Evolutionary conservation across 2,797 vertebrate genomes (phyloP).

Genomic region (Epinephelus malabaricus): DNA sequence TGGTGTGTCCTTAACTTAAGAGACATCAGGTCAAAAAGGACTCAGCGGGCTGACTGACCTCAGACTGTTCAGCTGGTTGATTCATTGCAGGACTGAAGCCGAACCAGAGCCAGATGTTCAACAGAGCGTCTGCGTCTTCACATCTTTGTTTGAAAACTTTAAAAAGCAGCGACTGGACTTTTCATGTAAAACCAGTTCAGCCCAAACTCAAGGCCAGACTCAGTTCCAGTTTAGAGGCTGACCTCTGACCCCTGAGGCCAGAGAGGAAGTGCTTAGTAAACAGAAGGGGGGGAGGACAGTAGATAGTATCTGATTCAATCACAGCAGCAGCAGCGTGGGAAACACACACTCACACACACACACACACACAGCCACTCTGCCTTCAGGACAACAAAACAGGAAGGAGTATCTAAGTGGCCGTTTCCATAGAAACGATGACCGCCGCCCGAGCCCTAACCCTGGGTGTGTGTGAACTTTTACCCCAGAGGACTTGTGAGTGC

Average conservation of each 20-base stretch:
- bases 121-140: constrained; percentile 6
- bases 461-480: constrained; percentile 61
- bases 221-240: constrained; percentile 52
- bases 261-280: constrained; percentile 78
- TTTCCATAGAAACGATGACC: constrained; percentile 63
- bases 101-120: neutral
- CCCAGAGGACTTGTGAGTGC: constrained; percentile 41
- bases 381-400: constrained; percentile 70
- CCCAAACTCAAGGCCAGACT: constrained; percentile 73
- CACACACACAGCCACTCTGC: constrained; percentile 36
- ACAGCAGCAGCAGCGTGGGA: constrained; percentile 73
- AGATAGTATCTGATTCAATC: constrained; percentile 78
- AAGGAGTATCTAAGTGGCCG: constrained; percentile 71
- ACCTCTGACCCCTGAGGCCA: constrained; percentile 72
- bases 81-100: constrained; percentile 38
- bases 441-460: constrained; percentile 29
- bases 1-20: neutral
- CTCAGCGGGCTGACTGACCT: neutral
- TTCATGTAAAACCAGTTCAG: constrained; percentile 27
- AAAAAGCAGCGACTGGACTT: constrained; percentile 5
- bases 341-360: constrained; percentile 50
- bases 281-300: constrained; percentile 70
- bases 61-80: neutral
- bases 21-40: neutral
- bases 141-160: constrained; percentile 37